Evolutionary conservation across 2,113 vertebrate genomes (phyloP).

Genomic region (Daphoenositta chrysoptera): DNA sequence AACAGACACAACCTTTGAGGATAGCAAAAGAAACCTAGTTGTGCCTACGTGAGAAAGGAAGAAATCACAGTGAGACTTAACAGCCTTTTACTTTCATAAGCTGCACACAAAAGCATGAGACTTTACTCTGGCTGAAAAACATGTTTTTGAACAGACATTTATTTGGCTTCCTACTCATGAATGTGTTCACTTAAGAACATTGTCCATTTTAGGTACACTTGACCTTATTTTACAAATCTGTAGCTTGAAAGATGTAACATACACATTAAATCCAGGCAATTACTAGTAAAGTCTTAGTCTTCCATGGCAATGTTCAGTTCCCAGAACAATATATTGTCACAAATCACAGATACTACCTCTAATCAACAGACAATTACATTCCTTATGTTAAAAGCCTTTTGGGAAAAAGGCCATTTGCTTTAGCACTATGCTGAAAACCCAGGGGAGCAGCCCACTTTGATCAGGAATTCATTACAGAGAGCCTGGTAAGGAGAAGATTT

Average conservation of each 20-base stretch:
- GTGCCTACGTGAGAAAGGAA: neutral
- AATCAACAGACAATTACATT: conserved; percentile 50
- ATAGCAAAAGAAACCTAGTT: neutral
- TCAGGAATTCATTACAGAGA: conserved; percentile 67
- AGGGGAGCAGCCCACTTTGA: conserved; percentile 37
- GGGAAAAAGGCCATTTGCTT: conserved; percentile 69
- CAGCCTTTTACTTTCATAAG: neutral
- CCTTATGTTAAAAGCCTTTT: conserved; percentile 55
- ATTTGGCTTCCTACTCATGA: neutral
- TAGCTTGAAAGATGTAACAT: neutral
- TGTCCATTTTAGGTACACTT: conserved; percentile 6
- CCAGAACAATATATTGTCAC: conserved; percentile 38
- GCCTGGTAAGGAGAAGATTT: conserved; percentile 46
- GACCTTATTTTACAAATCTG: neutral
- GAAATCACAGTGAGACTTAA: neutral
- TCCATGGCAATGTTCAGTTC: conserved; percentile 19
- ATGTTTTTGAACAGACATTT: neutral
- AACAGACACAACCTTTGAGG: neutral
- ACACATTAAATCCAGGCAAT: neutral
- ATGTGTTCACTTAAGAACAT: neutral
- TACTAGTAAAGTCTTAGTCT: neutral
- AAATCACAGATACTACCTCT: conserved; percentile 52
- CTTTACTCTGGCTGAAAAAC: neutral
- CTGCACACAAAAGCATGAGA: neutral
- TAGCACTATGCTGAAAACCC: conserved; percentile 66